A percentile compares a stretch with the other conserved stretches of the same genome.
These are phyloP conservation scores for Anguilla pacifica DNA, from an alignment of 2,797 vertebrate species.

Conservation along the genomic window DNA sequence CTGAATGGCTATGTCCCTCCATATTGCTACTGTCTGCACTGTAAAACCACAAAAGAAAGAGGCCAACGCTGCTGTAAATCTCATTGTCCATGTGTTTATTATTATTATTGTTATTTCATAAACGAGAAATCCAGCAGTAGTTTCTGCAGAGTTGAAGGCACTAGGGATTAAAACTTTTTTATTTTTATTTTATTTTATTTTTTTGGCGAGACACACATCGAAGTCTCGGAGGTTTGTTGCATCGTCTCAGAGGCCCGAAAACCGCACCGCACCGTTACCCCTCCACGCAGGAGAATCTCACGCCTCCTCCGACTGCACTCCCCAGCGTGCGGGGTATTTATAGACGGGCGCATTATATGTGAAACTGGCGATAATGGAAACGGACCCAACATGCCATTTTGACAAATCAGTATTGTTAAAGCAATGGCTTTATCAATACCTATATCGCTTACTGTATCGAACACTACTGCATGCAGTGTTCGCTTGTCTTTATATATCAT, in stretches of 20 bases:
- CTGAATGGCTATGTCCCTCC: not conserved
- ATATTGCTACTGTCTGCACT: not conserved
- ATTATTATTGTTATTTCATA: not conserved
- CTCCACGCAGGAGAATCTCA: not conserved
- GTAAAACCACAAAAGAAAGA: not conserved
- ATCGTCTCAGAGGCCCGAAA: not conserved
- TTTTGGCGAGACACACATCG: not conserved
- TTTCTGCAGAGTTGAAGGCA: not conserved
- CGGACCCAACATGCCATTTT: not conserved
- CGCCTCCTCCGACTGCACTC: not conserved
- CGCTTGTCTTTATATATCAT: not conserved
- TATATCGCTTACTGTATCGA: not conserved
- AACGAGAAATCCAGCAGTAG: not conserved
- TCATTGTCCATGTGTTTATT: not conserved
- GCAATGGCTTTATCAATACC: slow-evolving; percentile 16
- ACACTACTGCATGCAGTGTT: not conserved
- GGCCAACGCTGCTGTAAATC: not conserved
- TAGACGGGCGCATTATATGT: slow-evolving; percentile 8
- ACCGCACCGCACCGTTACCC: not conserved
- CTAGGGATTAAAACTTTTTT: not conserved
- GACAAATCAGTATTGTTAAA: slow-evolving; percentile 24
- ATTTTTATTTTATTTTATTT: no score
- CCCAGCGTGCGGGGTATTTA: not conserved
- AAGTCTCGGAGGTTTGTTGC: not conserved
- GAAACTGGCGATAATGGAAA: slow-evolving; percentile 8